Base-by-base conservation (phyloP, 37 sponge, comb jelly and placozoan genomes). In the Haliclona indistincta region DNA sequence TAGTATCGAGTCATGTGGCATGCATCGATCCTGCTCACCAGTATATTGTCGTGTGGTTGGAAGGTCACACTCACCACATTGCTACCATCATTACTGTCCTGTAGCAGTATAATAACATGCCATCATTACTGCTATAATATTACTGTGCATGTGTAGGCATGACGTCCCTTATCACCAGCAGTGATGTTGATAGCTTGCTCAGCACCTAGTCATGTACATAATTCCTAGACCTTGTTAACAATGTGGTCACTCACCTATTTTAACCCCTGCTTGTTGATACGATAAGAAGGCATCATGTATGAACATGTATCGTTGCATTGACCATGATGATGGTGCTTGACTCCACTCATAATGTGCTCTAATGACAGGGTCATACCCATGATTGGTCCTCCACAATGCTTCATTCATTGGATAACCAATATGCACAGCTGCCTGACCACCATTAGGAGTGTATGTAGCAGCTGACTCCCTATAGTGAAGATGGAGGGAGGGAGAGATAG, bases 311-410 rank as follows among this genome's bases (percentile, higher is more conserved):
- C 88, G 37, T 53, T 69, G 82, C 64, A 76, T 68, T 49, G 81
- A 80, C 82, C 82, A 81, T 13, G 87, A 53, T 13, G 68, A 43
- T 40, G 88, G 77, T n/a, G 82, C 25, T 58, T 81, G 81, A 64
- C 81, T 87, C 88, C 88, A 87, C 60, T 64, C 68, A 55, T 37
- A 87, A 81, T 87, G 88, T 13, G 42, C 56, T 28, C 88, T 80
- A 44, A 87, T 87, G 22, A 67, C 56, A 66, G 88, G 88, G 64
- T 87, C 88, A 67, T 87, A 87, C 56, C 88, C 88, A 42, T 87
- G 88, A 53, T 87, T 87, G 45, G 88, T 87, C 37, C 88, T 38
- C 88, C 88, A 87, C 65, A 87, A 72, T 0, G 88, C 88, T 64
- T 87, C 88, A 38, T 63, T 58, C 76, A 87, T 60, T 4, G 88